Evolutionary conservation across 1,140 invertebrate species (phyloP).

Genomic region (Drosophila micromelanica): DNA sequence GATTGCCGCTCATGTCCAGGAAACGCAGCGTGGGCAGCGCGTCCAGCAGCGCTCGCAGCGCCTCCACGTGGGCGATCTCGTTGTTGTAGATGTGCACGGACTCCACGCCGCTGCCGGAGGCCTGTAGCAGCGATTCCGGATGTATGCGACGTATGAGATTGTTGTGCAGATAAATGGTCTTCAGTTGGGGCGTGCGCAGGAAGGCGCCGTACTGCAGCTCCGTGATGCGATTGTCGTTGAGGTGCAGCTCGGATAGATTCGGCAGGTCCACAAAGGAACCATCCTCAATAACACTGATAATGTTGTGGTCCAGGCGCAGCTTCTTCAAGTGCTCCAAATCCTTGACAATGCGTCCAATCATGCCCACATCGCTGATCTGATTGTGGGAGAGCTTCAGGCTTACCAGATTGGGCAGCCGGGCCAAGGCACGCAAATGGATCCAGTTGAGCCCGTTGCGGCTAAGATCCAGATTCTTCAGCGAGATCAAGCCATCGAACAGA

Average conservation of each 20-base stretch:
- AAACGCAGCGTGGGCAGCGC: conserved; percentile 90
- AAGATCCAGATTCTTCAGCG: conserved; percentile 90
- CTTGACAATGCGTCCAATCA: conserved; percentile 90
- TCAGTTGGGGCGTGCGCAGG: conserved; percentile 89
- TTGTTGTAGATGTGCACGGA: conserved; percentile 91
- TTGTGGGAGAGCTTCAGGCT: conserved; percentile 90
- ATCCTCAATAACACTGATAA: conserved; percentile 89
- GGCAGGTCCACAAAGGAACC: conserved; percentile 92
- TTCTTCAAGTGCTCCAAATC: conserved; percentile 90
- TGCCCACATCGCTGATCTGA: conserved; percentile 89
- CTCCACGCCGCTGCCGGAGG: conserved; percentile 89
- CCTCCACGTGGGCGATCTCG: conserved; percentile 89
- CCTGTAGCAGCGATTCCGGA: conserved; percentile 91
- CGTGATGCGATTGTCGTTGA: conserved; percentile 90
- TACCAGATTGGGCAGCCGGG: conserved; percentile 88
- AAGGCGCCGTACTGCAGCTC: conserved; percentile 92
- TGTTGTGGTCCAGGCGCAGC: conserved; percentile 89
- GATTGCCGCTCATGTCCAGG: conserved; percentile 91
- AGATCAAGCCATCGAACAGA: conserved; percentile 90
- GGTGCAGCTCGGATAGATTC: conserved; percentile 88
- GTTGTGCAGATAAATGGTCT: conserved; percentile 90
- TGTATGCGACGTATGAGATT: conserved; percentile 92
- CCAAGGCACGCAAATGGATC: conserved; percentile 91
- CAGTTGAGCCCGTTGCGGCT: conserved; percentile 91
- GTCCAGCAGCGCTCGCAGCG: conserved; percentile 89